Conservation (phyloP, 1,140 invertebrate genomes). For the Neocloeon triangulifer region DNA sequence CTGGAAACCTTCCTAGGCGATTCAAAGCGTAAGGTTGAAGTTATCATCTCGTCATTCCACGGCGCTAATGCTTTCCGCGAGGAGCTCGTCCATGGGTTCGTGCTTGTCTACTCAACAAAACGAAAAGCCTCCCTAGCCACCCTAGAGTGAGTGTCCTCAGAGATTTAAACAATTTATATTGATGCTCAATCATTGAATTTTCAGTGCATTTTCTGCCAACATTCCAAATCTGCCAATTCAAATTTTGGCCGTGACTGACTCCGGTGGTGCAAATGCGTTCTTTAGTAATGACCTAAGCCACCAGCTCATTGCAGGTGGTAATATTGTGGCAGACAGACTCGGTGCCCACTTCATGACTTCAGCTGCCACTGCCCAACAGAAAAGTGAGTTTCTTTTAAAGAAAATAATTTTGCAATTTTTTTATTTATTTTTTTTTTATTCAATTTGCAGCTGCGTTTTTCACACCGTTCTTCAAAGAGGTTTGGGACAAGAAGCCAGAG, state of each 20-base stretch:
- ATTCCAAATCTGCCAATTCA: slow-evolving; percentile 87
- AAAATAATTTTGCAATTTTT: neutral
- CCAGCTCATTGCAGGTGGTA: slow-evolving; percentile 77
- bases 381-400: slow-evolving; percentile 30
- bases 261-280: slow-evolving; percentile 63
- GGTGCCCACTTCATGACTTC: slow-evolving; percentile 82
- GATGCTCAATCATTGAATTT: slow-evolving; percentile 11
- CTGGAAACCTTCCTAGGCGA: slow-evolving; percentile 79
- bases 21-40: slow-evolving; percentile 71
- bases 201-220: slow-evolving; percentile 78
- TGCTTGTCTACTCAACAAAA: slow-evolving; percentile 87
- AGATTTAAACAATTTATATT: too few species aligned
- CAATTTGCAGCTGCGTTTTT: slow-evolving; percentile 63
- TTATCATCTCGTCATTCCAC: slow-evolving; percentile 88
- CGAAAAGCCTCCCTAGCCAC: slow-evolving; percentile 84
- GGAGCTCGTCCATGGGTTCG: slow-evolving; percentile 86
- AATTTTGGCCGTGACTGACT: slow-evolving; percentile 82
- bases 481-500: slow-evolving; percentile 87
- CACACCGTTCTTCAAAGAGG: slow-evolving; percentile 87
- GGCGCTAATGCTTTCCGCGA: slow-evolving; percentile 78
- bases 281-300: slow-evolving; percentile 76
- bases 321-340: slow-evolving; percentile 75
- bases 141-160: slow-evolving; percentile 43
- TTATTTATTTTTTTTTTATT: neutral
- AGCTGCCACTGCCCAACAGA: slow-evolving; percentile 53